Percentiles rank a stretch among this genome's conserved stretches.
Evolutionary conservation across 1,140 invertebrate species (phyloP).

Genomic region (Pseudomyrmex concolor): DNA sequence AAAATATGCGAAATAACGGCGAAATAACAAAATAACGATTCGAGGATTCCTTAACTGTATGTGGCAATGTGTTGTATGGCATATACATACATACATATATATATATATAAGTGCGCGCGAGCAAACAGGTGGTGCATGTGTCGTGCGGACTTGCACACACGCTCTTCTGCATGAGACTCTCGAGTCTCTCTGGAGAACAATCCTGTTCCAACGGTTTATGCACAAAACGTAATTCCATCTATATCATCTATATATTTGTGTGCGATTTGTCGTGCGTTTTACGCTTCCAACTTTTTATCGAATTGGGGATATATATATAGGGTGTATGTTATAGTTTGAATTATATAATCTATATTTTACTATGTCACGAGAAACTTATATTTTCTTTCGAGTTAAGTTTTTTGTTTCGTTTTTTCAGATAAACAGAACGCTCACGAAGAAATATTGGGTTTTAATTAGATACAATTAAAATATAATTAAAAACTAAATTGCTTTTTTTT

Average conservation of each 20-base stretch:
- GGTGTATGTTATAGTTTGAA: no score
- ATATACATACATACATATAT: no score
- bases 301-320: neutral
- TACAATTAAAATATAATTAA: no score
- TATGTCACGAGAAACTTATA: neutral
- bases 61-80: neutral
- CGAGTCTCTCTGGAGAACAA: conserved; percentile 20
- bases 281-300: neutral
- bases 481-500: neutral
- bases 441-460: no score
- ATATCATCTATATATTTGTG: no score
- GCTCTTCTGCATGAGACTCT: conserved; percentile 21
- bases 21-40: neutral
- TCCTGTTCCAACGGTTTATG: neutral
- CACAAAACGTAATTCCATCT: no score
- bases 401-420: no score
- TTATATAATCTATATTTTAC: no score
- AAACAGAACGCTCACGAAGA: no score
- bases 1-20: conserved; percentile 1
- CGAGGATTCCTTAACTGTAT: neutral
- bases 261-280: neutral
- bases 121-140: conserved; percentile 56
- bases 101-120: neutral
- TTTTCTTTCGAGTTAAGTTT: neutral
- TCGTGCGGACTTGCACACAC: neutral